phyloP scores from a whole-genome alignment of 1,140 invertebrate species.

The Rhagoletis zephyria region DNA sequence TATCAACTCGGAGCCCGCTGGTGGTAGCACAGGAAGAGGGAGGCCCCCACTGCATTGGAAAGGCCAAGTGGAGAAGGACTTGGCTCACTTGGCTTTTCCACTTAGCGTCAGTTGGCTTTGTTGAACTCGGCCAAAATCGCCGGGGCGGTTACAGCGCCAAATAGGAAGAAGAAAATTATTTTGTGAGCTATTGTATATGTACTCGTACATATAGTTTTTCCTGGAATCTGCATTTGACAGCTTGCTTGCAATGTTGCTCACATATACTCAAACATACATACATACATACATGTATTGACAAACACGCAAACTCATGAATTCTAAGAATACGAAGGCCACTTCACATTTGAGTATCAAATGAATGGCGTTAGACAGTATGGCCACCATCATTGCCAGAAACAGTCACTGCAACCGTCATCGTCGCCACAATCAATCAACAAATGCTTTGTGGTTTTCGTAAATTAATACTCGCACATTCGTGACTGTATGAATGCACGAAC shows the following conservation, averaged over 20 bases:
- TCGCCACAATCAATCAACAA: conserved; percentile 9
- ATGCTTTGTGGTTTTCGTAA: neutral
- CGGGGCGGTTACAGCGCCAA: too few species aligned
- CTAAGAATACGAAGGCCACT: neutral
- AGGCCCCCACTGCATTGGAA: too few species aligned
- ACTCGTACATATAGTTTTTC: neutral
- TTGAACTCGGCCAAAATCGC: too few species aligned
- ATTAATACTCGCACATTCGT: neutral
- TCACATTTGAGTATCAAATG: conserved; percentile 7
- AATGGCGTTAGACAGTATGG: conserved; percentile 6
- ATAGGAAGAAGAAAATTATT: too few species aligned
- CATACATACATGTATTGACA: neutral
- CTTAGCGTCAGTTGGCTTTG: too few species aligned
- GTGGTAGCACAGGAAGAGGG: too few species aligned
- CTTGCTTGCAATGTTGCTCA: neutral
- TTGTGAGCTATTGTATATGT: too few species aligned
- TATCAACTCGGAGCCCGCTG: too few species aligned
- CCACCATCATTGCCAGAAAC: neutral
- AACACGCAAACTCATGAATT: too few species aligned
- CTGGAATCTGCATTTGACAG: conserved; percentile 9
- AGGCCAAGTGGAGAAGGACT: too few species aligned
- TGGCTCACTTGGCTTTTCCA: too few species aligned
- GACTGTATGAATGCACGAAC: neutral
- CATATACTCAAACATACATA: neutral
- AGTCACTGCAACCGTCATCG: neutral